Conservation (phyloP, 2,797 vertebrate genomes). For the Macroramphosus scolopax region DNA sequence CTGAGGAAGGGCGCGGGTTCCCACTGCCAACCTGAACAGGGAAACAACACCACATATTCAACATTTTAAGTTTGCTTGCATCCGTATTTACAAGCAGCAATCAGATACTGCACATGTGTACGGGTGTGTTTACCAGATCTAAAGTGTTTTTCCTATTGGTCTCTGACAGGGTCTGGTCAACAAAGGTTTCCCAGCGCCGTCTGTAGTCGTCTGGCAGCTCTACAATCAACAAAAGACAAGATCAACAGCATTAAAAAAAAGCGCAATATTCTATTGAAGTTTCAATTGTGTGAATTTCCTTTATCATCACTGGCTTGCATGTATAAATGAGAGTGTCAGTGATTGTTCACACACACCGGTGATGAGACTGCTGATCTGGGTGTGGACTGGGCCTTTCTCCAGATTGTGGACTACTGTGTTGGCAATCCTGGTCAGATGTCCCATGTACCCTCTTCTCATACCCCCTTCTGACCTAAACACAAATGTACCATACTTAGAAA, state of each 20-base stretch:
- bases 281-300: not conserved
- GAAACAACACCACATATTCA: constrained; percentile 5
- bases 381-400: constrained; percentile 87
- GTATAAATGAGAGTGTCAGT: constrained; percentile 2
- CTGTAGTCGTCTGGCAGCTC: constrained; percentile 92
- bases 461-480: constrained; percentile 87
- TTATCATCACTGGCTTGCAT: not conserved
- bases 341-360: constrained; percentile 39
- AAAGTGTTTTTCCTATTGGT: constrained; percentile 94
- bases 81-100: not conserved
- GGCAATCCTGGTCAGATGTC: constrained; percentile 96
- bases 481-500: not conserved
- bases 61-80: not conserved
- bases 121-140: constrained; percentile 85
- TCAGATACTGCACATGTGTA: not conserved
- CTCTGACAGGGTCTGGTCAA: constrained; percentile 90
- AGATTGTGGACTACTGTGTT: constrained; percentile 94
- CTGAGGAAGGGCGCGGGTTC: constrained; percentile 92
- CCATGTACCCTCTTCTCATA: constrained; percentile 96
- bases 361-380: constrained; percentile 72
- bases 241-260: constrained; percentile 2
- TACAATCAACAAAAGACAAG: constrained; percentile 51
- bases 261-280: too few relatives aligned
- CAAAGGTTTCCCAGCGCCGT: constrained; percentile 95
- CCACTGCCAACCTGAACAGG: constrained; percentile 86